These are phyloP conservation scores for Vanessa atalanta DNA, from an alignment of 1,140 invertebrate species.

Conservation along the genomic window DNA sequence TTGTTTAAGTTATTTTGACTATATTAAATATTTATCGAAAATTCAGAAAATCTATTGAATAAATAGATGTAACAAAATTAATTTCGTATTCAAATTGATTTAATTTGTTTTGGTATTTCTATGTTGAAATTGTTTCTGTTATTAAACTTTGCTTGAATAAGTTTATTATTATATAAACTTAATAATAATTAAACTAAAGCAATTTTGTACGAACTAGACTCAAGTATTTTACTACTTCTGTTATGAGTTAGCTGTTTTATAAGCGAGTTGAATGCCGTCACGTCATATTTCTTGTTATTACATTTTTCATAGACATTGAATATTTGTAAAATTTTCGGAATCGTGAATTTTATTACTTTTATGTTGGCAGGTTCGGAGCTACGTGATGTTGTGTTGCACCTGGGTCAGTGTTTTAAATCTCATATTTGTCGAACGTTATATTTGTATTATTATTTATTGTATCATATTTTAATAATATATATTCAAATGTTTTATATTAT, in stretches of 20 bases:
- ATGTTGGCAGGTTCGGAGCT: conserved; percentile 14
- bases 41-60: no score
- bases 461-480: neutral
- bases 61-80: no score
- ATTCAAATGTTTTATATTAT: neutral
- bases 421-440: conserved; percentile 19
- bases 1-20: no score
- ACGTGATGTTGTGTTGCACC: conserved; percentile 23
- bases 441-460: conserved; percentile 13
- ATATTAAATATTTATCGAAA: no score
- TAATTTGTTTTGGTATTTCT: neutral
- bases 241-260: neutral
- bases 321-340: conserved; percentile 21
- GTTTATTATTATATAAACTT: neutral
- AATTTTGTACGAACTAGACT: neutral
- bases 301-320: conserved; percentile 20
- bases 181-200: neutral
- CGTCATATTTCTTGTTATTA: conserved; percentile 2
- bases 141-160: no score
- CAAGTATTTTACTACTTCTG: neutral
- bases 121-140: neutral
- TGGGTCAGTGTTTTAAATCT: conserved; percentile 14
- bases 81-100: no score
- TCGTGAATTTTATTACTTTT: conserved; percentile 27
- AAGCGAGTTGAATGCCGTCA: conserved; percentile 2